These are phyloP conservation scores for Cercocebus atys DNA, from an alignment of 2,113 vertebrate species.

Conservation along the genomic window DNA sequence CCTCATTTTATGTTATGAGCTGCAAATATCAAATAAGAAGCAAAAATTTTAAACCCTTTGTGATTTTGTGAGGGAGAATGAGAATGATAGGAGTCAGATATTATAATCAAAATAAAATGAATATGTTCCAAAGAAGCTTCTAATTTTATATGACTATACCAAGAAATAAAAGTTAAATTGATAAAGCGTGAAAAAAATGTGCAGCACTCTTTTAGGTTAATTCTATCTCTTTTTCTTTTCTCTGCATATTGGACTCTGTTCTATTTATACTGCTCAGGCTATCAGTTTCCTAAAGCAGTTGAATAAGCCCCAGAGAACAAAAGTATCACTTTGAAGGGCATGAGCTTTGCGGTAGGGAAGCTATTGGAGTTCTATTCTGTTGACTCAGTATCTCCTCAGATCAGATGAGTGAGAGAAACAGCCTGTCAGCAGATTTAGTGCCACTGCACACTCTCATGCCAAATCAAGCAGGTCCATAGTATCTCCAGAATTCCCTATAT, in stretches of 20 bases:
- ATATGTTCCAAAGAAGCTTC: neutral
- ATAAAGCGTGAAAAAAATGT: neutral
- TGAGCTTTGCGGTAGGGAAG: neutral
- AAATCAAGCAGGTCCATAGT: neutral
- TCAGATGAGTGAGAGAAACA: constrained; percentile 43
- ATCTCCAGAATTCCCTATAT: neutral
- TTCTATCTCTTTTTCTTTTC: neutral
- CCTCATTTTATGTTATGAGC: neutral
- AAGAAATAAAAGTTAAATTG: neutral
- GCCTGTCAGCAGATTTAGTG: constrained; percentile 67
- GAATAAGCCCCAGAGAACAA: constrained; percentile 76
- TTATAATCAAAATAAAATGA: neutral
- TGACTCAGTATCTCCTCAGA: constrained; percentile 80
- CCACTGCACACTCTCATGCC: neutral
- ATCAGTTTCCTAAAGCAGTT: constrained; percentile 72
- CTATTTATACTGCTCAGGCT: constrained; percentile 74
- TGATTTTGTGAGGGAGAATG: neutral
- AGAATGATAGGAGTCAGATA: neutral
- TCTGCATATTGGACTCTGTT: constrained; percentile 13
- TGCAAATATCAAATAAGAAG: neutral
- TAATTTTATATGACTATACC: neutral
- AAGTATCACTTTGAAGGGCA: constrained; percentile 64
- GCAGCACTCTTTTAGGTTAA: constrained; percentile 18
- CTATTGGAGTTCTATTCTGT: constrained; percentile 69
- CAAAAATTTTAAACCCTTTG: neutral